Conservation (phyloP, 2,888 invertebrate species). For the Myathropa florea region DNA sequence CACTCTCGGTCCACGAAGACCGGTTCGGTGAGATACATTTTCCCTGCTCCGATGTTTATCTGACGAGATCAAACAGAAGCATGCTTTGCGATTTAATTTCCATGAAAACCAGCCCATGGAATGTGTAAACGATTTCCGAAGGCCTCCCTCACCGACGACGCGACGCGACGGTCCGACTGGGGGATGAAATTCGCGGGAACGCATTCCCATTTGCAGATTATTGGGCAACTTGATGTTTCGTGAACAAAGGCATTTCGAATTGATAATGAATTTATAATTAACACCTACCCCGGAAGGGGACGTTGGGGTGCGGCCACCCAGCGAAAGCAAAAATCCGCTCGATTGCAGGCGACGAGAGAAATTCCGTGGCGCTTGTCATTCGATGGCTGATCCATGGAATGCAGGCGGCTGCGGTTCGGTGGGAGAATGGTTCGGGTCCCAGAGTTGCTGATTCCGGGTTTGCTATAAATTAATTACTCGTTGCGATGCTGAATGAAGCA, state of each 20-base stretch:
- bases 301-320: neutral
- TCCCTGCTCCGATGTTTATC: constrained; percentile 8
- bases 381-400: constrained; percentile 3
- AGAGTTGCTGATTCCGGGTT: neutral
- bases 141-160: neutral
- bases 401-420: neutral
- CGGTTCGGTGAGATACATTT: constrained; percentile 42
- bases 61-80: neutral
- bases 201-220: constrained; percentile 13
- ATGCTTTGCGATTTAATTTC: neutral
- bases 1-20: neutral
- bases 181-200: neutral
- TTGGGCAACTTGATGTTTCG: constrained; percentile 7
- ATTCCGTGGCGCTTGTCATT: constrained; percentile 16
- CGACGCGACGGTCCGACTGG: too few species aligned
- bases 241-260: constrained; percentile 26
- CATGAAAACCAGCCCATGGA: neutral
- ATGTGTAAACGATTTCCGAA: neutral
- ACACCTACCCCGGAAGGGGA: neutral
- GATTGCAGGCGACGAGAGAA: neutral
- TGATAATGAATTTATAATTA: constrained; percentile 47
- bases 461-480: constrained; percentile 17
- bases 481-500: neutral
- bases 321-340: constrained; percentile 3
- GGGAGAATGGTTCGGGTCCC: neutral